Evolutionary conservation across 2,888 invertebrate species (phyloP), one percentile per base, ranked within the genome.

Genomic region (Achlya flavicornis): DNA sequence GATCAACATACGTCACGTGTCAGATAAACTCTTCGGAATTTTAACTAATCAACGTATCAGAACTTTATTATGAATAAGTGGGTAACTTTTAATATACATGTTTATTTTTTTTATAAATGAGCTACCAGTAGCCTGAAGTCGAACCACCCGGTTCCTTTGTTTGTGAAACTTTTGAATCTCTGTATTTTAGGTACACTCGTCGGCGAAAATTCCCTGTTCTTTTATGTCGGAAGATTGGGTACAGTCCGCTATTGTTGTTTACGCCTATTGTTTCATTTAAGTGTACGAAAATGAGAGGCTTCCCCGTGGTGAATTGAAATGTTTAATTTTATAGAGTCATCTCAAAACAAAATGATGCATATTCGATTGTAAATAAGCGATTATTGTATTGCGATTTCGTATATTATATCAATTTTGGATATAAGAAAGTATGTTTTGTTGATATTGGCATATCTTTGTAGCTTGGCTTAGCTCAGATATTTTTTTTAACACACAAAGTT

Each of bases 181-280:
- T 14, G 19, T 19, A 41, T 43, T n/a, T 41, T 41, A 26, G 26
- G 33, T 12, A 33, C 10, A 41, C 64, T 62, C 63, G 64, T 64
- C 66, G 64, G 64, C 67, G 61, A 60, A 66, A 67, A 70, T 65
- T 68, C 66, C 61, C 62, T 57, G 67, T 66, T 68, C 70, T 72
- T 69, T 70, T 68, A 72, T 71, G 66, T 69, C 62, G 67, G 41
- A 68, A 66, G 69, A 72, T 72, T 71, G 70, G 69, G 63, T 63
- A 58, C 57, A 57, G 61, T 58, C 66, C 12, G 1, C 41, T 26
- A 43, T 41, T 60, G 41, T 60, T 38, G 35, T 35, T 16, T 41
- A 38, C 59, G 58, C 48, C 70, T 64, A 69, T 72, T 71, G 70
- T 71, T 69, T 68, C 66, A 59, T 64, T 68, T 69, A 41, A 60